Evolutionary conservation across 2,113 vertebrate species (phyloP), one percentile per base, ranked within the genome.

Genomic region (Hyla sarda): DNA sequence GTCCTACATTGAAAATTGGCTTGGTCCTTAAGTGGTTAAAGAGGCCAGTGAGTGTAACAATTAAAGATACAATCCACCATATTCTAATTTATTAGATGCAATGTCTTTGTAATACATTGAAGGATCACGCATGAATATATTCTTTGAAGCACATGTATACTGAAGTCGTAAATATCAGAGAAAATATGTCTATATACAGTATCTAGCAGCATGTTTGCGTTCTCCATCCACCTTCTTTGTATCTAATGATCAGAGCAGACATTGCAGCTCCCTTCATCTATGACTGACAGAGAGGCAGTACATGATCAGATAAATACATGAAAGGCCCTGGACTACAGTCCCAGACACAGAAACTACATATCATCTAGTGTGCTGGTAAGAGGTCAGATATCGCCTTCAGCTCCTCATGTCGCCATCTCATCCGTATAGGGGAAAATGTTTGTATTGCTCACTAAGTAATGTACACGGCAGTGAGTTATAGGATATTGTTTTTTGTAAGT

Each of bases 361-460:
- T 62, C 72, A 76, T 62, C 37, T 32, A 84, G 45, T 37, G 23
- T 45, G 41, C 30, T 50, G 48, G 54, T 23, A 47, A 30, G 72
- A 65, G 83, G 83, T 84, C 41, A 84, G 83, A 65, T 84, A 76
- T 41, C 9, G 83, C 83, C 83, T 69, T 76, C 25, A 84, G 83
- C 72, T 41, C 56, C 23, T 28, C 23, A 2, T 37, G 82, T 37
- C 67, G 73, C 19, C 58, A 30, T 2, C 73, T 60, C 69, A 73
- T 16, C 48, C 30, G 14, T 23, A 74, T 21, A 77, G 72, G 58
- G 28, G 30, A 50, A 82, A 67, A 82, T 67, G 41, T 32, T 84
- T 84, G 48, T 58, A 37, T 73, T 74, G 47, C 67, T 74, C 50
- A 76, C 54, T 16, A 76, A 50, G 19, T n/a, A 52, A n/a, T 48